Evolutionary conservation across 1,140 invertebrate species (phyloP), one percentile per base, ranked within the genome.

Genomic region (Magallana angulata): DNA sequence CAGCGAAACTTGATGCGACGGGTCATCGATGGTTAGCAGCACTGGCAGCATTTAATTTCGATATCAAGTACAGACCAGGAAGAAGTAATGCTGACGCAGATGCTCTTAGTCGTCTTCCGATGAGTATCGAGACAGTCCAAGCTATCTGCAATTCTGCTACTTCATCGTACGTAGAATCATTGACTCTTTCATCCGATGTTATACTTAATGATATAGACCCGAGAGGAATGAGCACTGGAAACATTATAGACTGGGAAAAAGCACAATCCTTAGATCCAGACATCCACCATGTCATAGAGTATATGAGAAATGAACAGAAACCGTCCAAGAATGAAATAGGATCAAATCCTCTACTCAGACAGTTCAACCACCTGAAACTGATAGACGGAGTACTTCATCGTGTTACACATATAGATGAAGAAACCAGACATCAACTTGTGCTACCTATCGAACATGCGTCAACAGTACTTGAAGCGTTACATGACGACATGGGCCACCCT

Each of bases 351-450:
- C 58, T 36, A 36, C 62, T 84, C 9, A 85, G 58, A 57, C 84
- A 88, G n/a, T 86, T 82, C 48, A 62, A 83, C 60, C 58, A 90
- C 59, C 71, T 90, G 0, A 62, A 87, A 16, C 62, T 89, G 16
- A 48, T 68, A 68, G 30, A 87, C 56, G 90, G 88, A 64, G 88
- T 90, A n/a, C 86, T 87, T 58, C 59, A 85, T 36, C 71, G 86
- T 24, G 76, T 24, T 5, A 76, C 16, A 48, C 16, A 14, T 14
- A 82, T 85, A 11, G 56, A 76, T 48, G 57, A 58, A 36, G 60
- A 84, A 36, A 62, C 7, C 7, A 57, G 48, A 24, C 8, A 83
- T 3, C 82, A 57, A 30, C 30, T 57, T 30, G 71, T 68, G 14
- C 48, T 82, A n/a, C 64, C 30, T 5, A 18, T 80, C 24, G 5